These are phyloP conservation scores for Megalurothrips usitatus DNA, from an alignment of 2,888 invertebrate genomes.

Conservation along the genomic window DNA sequence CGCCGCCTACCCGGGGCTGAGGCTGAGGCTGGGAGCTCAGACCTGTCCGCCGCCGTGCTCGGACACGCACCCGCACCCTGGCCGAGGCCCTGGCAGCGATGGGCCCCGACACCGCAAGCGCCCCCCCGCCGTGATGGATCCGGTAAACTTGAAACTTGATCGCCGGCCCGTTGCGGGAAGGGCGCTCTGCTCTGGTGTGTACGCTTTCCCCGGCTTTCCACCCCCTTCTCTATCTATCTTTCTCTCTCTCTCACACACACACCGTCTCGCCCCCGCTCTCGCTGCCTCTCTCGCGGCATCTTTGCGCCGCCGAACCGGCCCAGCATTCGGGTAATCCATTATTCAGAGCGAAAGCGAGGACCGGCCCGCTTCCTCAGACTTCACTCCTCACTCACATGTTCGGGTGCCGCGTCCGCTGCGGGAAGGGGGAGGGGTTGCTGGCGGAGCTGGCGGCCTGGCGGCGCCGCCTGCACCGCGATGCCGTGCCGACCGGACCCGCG, in stretches of 20 bases:
- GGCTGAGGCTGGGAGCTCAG: background rate
- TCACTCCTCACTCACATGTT: conserved; percentile 1
- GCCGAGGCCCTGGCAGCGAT: background rate
- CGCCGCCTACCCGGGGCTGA: background rate
- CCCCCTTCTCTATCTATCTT: background rate
- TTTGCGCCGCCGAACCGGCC: background rate
- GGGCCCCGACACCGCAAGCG: background rate
- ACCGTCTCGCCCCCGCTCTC: too few relatives aligned
- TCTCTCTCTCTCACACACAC: background rate
- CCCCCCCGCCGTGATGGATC: conserved; percentile 13
- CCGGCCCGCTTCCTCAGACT: background rate
- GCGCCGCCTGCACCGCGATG: too few relatives aligned
- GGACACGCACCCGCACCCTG: background rate
- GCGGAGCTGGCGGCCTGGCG: too few relatives aligned
- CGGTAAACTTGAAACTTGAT: conserved; percentile 26
- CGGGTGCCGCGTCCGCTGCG: too few relatives aligned
- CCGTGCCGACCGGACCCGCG: too few relatives aligned
- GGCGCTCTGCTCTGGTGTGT: background rate
- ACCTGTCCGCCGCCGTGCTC: background rate
- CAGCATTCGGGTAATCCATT: background rate
- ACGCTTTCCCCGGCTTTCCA: background rate
- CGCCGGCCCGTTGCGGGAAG: background rate
- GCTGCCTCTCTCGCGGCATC: too few relatives aligned
- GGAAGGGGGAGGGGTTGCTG: too few relatives aligned
- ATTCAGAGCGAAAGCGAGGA: background rate